phyloP scores from a whole-genome alignment of 2,797 vertebrate genomes.

The Argya squamiceps region DNA sequence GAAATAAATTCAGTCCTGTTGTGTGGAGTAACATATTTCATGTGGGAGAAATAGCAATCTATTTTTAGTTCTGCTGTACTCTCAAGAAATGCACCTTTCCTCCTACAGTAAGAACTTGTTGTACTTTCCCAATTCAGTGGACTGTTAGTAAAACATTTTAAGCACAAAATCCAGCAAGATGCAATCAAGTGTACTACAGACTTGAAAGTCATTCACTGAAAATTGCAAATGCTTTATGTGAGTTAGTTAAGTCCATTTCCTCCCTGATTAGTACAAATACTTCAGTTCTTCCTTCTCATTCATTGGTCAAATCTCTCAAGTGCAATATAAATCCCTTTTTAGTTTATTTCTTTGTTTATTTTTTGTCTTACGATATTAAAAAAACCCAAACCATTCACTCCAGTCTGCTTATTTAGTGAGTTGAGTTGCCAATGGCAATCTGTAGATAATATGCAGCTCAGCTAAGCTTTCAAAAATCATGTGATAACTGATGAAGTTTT shows the following conservation, averaged over 20 bases:
- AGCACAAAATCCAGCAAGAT: conserved; percentile 14
- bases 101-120: not conserved
- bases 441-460: not conserved
- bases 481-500: not conserved
- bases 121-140: conserved; percentile 23
- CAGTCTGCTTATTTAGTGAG: not conserved
- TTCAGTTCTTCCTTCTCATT: not conserved
- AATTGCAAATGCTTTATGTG: not conserved
- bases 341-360: not conserved
- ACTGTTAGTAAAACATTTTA: conserved; percentile 37
- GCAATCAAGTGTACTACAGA: not conserved
- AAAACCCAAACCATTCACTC: not conserved
- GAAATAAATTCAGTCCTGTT: not conserved
- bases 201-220: conserved; percentile 1
- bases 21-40: not conserved
- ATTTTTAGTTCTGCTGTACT: conserved; percentile 11
- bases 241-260: not conserved
- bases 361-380: not conserved
- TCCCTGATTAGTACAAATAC: not conserved
- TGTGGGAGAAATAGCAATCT: not conserved
- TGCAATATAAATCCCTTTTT: not conserved
- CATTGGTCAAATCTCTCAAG: not conserved
- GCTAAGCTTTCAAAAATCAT: not conserved
- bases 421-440: not conserved
- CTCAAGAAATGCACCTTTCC: conserved; percentile 7